Evolutionary conservation across 2,888 invertebrate species (phyloP), one percentile per base, ranked within the genome.

Genomic region (Lycophotia porphyrea): DNA sequence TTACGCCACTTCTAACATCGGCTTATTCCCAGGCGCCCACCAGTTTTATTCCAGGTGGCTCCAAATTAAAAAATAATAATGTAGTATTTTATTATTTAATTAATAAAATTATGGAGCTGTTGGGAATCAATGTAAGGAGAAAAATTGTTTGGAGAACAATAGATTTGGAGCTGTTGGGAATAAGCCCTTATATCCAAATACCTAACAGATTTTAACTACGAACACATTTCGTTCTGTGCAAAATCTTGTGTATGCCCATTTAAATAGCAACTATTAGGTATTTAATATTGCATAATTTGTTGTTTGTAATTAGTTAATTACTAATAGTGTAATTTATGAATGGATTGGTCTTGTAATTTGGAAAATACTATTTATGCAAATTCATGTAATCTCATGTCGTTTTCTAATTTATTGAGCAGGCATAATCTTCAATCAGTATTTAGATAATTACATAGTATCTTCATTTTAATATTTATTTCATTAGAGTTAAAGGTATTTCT

Each of bases 401-500:
- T 63, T 63, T 24, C 21, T 55, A 52, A 71, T 42, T 49, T 60
- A 31, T 60, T 72, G 60, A 55, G 31, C 64, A 34, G 18, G 4
- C 24, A 44, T 71, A 34, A 34, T 70, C 44, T 65, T 69, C 34
- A n/a, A 76, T 72, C 84, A 86, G 84, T 84, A 84, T 85, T 84
- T 74, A 55, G 18, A 74, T 52, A 34, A 63, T 71, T 39, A 58
- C 27, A n/a, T 68, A 34, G 15, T 60, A 52, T 80, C 31, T 61
- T 68, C 21, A 67, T 78, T 61, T 52, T 65, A 47, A 44, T 58
- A 42, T 77, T 65, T 73, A 61, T 71, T 78, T 81, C 18, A 75
- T 64, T 85, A 78, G 60, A 71, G 21, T 49, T 58, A 47, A 75
- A 55, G 13, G 68, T 84, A 65, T 81, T 81, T 64, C 75, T 71